Evolutionary conservation across 1,140 invertebrate genomes (phyloP), one percentile per base, ranked within the genome.

Genomic region (Calycopis cecrops): DNA sequence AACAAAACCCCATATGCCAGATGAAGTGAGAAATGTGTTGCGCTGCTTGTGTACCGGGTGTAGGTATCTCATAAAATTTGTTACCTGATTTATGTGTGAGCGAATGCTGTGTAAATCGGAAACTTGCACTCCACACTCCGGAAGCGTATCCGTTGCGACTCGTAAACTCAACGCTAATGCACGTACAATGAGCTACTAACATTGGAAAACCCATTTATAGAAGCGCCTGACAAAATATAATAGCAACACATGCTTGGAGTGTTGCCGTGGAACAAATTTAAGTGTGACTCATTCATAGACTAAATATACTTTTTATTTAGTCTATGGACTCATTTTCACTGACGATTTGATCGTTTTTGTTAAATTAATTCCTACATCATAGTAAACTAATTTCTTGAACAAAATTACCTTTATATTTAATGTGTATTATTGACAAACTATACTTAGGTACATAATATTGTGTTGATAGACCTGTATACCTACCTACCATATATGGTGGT

Each of bases 111-210:
- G 51, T 52, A 40, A 52, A 40, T 35, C 58, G 28, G 21, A 37
- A 16, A 35, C 51, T 35, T 52, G 59, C 49, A 52, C 50, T 57
- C 48, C 44, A 17, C 44, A 7, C 52, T 54, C 10, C 11, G 52
- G 35, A 52, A 48, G n/a, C 16, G 17, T 51, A 34, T 54, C 48
- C 52, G 48, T 35, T 55, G 48, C 52, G 47, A 55, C 52, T 61
- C 59, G 55, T 61, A 61, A 61, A 61, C 59, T 50, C 28, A 50
- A 61, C 35, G 40, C 44, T 56, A 59, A 54, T 54, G 52, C 38
- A 35, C n/a, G 14, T 40, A 38, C 51, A 54, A 42, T 21, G 52
- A 59, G 37, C 51, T 52, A 52, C 51, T 52, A 52, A 52, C 40
- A 18, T 44, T 14, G 40, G 9, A 9, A 17, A 44, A 6, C 17